phyloP scores from a whole-genome alignment of 2,888 invertebrate species.

The Omphaloscelis lunosa region DNA sequence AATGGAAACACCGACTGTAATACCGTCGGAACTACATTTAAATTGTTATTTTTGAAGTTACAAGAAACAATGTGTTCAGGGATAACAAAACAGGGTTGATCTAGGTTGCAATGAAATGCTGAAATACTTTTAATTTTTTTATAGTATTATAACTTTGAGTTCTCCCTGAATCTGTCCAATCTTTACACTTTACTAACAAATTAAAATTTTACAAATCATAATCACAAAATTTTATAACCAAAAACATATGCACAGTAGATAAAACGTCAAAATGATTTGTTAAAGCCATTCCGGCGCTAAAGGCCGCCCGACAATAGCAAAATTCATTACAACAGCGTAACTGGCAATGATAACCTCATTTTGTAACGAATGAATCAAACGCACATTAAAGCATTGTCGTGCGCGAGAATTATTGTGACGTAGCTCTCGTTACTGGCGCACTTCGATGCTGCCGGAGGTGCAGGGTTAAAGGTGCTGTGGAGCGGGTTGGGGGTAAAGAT shows the following conservation, averaged over 20 bases:
- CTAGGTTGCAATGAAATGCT: background rate
- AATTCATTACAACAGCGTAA: constrained; percentile 84
- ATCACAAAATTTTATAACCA: background rate
- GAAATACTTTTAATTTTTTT: background rate
- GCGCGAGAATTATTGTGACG: constrained; percentile 90
- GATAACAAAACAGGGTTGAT: background rate
- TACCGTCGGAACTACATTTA: no score
- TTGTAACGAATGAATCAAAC: constrained; percentile 89
- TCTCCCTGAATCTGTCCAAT: background rate
- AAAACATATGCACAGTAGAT: constrained; percentile 50
- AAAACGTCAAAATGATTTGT: constrained; percentile 66
- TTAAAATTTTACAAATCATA: background rate
- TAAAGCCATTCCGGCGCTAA: constrained; percentile 60
- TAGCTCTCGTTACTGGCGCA: constrained; percentile 86
- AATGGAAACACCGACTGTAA: no score
- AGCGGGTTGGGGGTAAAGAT: constrained; percentile 54
- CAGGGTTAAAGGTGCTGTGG: constrained; percentile 64
- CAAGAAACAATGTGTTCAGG: no score
- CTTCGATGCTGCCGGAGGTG: constrained; percentile 83
- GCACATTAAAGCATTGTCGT: constrained; percentile 90
- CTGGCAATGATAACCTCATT: constrained; percentile 90
- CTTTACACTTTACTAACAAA: background rate
- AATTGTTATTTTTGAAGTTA: no score
- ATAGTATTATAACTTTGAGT: background rate
- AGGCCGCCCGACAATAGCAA: constrained; percentile 80